Base-by-base conservation (phyloP, 1,140 invertebrate species). In the Brachionus rubens region DNA sequence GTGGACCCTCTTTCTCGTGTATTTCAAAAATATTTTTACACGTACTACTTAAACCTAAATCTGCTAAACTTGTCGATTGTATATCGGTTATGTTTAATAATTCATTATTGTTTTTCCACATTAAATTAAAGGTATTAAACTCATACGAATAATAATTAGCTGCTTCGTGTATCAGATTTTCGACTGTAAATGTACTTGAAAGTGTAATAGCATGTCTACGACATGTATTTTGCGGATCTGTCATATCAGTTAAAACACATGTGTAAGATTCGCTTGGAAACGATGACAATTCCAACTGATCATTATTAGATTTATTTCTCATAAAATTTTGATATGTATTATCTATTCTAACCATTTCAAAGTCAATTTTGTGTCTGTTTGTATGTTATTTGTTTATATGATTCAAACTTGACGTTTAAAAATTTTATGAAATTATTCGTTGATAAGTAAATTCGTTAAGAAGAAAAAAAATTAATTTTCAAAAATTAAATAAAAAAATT, bases 121-220 rank as follows among this genome's bases (percentile, higher is more conserved):
- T 79, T 16, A 87, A 77, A 43, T 83, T 81, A 76, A 89, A 86
- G 67, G 85, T 85, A 54, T 86, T 86, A 9, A 82, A 81, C n/a
- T 85, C 82, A 79, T 89, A 88, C 7, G 83, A 80, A 79, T 86
- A 88, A 59, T 85, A 82, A 46, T 83, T 83, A 46, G 82, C 83
- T 70, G 89, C 86, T 50, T 88, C 84, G 24, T 82, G 79, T 30
- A 88, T 84, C 5, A 88, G 80, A 40, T 85, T 82, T 33, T 80
- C 80, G 12, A 87, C 85, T 7, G 85, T 85, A 36, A 82, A 85
- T 10, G 86, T 85, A 3, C 85, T 82, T 26, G 87, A 85, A 14
- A 88, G 76, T 80, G 84, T 82, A 79, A 86, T 77, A 77, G 82
- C 70, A 79, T 84, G 80, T 83, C 87, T 80, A 78, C 68, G 21